Conservation (phyloP, 1,140 invertebrate species). For the Nasonia giraulti region DNA sequence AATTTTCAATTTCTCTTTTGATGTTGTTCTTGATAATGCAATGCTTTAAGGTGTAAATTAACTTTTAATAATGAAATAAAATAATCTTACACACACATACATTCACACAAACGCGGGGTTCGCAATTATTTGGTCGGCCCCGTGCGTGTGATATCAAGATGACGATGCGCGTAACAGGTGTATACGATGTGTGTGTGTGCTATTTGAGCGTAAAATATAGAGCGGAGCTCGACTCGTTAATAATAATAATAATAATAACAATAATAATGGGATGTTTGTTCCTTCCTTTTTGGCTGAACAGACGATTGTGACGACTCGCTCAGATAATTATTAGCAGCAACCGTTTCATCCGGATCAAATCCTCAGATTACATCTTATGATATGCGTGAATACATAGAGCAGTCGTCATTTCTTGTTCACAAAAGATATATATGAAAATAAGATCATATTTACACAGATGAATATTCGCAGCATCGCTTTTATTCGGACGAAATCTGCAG, state of each 20-base stretch:
- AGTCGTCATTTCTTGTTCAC: too few species aligned
- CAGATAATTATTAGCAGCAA: too few species aligned
- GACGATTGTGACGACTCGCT: conserved; percentile 44
- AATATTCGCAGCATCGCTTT: too few species aligned
- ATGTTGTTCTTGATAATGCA: too few species aligned
- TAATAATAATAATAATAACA: conserved; percentile 22
- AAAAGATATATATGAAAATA: too few species aligned
- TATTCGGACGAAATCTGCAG: too few species aligned
- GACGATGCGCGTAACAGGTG: conserved; percentile 17
- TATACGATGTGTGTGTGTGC: conserved; percentile 24
- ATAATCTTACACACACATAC: conserved; percentile 5
- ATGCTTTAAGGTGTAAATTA: conserved; percentile 19
- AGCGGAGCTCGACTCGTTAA: conserved; percentile 43
- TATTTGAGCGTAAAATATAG: conserved; percentile 23
- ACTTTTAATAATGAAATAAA: conserved; percentile 28
- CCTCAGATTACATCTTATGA: too few species aligned
- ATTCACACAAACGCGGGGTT: conserved; percentile 34
- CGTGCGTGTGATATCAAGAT: neutral
- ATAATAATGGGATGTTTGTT: conserved; percentile 51
- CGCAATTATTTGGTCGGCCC: neutral
- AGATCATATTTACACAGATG: too few species aligned
- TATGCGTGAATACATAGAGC: too few species aligned
- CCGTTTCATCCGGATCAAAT: too few species aligned
- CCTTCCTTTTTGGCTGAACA: conserved; percentile 34
- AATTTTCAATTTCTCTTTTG: too few species aligned